Base-by-base conservation (phyloP, 2,797 vertebrate genomes). In the Eulemur coronatus region DNA sequence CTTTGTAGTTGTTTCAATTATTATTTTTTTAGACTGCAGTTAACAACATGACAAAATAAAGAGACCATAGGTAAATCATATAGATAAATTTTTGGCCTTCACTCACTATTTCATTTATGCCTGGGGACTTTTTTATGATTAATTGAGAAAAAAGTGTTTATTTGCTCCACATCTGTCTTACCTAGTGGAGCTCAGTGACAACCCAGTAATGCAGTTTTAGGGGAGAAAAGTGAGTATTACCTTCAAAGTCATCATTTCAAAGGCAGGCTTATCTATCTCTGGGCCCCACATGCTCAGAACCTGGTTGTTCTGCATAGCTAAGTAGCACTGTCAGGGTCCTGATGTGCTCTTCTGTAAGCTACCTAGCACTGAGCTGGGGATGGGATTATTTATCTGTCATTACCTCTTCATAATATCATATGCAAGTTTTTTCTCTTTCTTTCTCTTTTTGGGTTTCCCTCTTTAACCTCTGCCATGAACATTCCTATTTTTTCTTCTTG, bases 221-320 rank as follows among this genome's bases (percentile, higher is more conserved):
- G 65, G 63, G 61, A 94, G 84, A 95, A 95, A 94, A 93, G 48
- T 95, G 86, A 96, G 38, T 67, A 80, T 80, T 55, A 52, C 80
- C 38, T 97, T 95, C 84, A 84, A 80, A 97, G 84, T 63, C 63
- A 79, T 91, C 43, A 73, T 94, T 95, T 93, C 84, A 96, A 75
- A 92, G 79, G 4, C 57, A 92, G 46, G 4, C 41, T 76, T 95
- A 55, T 80, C 59, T 86, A 13, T 92, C 67, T 95, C 55, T 81
- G 79, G 52, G 20, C 59, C 28, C n/a, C 8, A 61, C 17, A 57
- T 85, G 41, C 6, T 73, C 26, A 94, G 70, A 84, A 80, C 4
- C 35, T 55, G 76, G 43, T 59, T 91, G 30, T 24, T 84, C 28
- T 73, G 48, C 43, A 43, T 30, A 79, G 12, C 63, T 78, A 26